phyloP scores from a whole-genome alignment of 1,140 invertebrate genomes.

The Cheumatopsyche charites region DNA sequence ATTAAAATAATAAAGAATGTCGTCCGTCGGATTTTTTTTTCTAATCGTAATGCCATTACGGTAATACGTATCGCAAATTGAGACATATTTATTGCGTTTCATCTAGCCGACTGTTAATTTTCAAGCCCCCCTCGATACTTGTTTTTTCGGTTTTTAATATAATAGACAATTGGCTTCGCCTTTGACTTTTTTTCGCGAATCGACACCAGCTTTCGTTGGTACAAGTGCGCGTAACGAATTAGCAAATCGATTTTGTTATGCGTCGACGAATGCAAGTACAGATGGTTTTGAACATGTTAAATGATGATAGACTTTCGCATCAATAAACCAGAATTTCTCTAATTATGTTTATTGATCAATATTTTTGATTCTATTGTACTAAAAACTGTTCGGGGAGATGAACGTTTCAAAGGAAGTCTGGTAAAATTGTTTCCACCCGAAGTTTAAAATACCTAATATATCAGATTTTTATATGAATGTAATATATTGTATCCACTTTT shows the following conservation, averaged over 20 bases:
- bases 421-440: too few relatives aligned
- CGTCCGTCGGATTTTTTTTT: conserved; percentile 1
- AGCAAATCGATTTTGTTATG: conserved; percentile 36
- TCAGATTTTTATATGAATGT: too few relatives aligned
- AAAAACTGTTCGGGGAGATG: too few relatives aligned
- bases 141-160: neutral
- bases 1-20: conserved; percentile 47
- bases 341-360: too few relatives aligned
- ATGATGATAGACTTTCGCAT: conserved; percentile 14
- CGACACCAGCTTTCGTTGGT: neutral
- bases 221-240: conserved; percentile 46
- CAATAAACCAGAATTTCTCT: too few relatives aligned
- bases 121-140: neutral
- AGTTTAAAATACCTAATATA: too few relatives aligned
- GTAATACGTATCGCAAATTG: conserved; percentile 39
- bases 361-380: too few relatives aligned
- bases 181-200: conserved; percentile 22
- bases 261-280: neutral
- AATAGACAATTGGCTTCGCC: neutral
- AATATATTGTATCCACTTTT: too few relatives aligned
- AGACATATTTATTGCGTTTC: conserved; percentile 44
- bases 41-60: conserved; percentile 29
- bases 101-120: neutral
- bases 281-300: neutral
- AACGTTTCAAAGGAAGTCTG: too few relatives aligned